These are phyloP conservation scores for Agrochola macilenta DNA, from an alignment of 2,888 invertebrate species.

Conservation along the genomic window DNA sequence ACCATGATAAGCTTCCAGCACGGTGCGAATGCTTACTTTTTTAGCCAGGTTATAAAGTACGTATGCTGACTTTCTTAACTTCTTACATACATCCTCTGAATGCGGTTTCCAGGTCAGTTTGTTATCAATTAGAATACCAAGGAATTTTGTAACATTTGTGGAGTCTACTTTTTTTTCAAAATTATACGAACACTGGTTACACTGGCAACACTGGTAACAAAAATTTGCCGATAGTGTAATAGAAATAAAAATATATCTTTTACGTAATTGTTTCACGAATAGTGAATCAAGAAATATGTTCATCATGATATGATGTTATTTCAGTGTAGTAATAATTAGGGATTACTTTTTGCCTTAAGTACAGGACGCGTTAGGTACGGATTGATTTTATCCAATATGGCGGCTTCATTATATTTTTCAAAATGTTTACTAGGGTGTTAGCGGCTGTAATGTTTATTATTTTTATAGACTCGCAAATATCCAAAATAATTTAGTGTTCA, in stretches of 20 bases:
- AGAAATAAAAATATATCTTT: constrained; percentile 51
- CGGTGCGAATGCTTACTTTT: too few species aligned
- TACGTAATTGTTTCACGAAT: constrained; percentile 20
- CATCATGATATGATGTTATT: constrained; percentile 38
- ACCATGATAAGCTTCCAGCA: too few species aligned
- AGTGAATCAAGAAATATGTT: constrained; percentile 52
- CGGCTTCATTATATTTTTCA: constrained; percentile 74
- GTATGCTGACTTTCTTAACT: too few species aligned
- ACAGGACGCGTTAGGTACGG: constrained; percentile 63
- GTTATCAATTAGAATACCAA: too few species aligned
- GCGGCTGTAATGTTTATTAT: constrained; percentile 35
- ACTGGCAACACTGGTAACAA: constrained; percentile 49
- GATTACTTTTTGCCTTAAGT: constrained; percentile 55
- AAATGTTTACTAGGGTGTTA: constrained; percentile 72
- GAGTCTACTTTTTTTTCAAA: too few species aligned
- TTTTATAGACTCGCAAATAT: constrained; percentile 17
- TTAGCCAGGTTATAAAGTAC: too few species aligned
- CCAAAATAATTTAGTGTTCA: constrained; percentile 27
- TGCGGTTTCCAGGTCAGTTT: too few species aligned
- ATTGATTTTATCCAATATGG: constrained; percentile 78
- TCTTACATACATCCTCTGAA: too few species aligned
- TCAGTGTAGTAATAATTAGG: constrained; percentile 28
- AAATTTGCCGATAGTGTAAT: constrained; percentile 5
- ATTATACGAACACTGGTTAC: background rate
- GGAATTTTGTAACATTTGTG: too few species aligned